A percentile compares a stretch with the other conserved stretches of the same genome.
Conservation (phyloP, 2,888 invertebrate species). For the Leptinotarsa juncta region DNA sequence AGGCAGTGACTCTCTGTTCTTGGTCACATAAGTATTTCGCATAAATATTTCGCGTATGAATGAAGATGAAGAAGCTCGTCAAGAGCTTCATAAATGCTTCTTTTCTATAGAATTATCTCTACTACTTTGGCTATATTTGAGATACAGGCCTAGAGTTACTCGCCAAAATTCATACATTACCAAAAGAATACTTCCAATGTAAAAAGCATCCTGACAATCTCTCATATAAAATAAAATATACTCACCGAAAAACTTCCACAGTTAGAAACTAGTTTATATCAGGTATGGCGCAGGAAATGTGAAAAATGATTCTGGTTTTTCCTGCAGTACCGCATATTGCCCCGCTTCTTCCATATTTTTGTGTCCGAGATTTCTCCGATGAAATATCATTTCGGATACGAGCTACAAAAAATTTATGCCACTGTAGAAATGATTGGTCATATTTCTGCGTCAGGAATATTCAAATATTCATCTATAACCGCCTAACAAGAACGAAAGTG, state of each 20-base stretch:
- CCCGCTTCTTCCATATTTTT: slow-evolving; percentile 29
- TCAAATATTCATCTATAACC: slow-evolving; percentile 11
- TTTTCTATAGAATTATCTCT: too few relatives aligned
- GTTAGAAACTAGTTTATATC: neutral
- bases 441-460: slow-evolving; percentile 23
- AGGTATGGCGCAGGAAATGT: slow-evolving; percentile 18
- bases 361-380: slow-evolving; percentile 25
- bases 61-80: too few relatives aligned
- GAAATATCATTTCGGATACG: slow-evolving; percentile 33
- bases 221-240: too few relatives aligned
- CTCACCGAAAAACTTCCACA: neutral
- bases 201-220: too few relatives aligned
- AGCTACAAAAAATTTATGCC: slow-evolving; percentile 35
- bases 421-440: slow-evolving; percentile 31
- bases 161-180: too few relatives aligned
- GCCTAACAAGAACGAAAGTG: neutral
- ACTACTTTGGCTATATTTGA: too few relatives aligned
- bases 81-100: too few relatives aligned
- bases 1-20: too few relatives aligned
- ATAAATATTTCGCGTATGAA: too few relatives aligned
- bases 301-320: slow-evolving; percentile 35
- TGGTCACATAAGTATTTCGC: too few relatives aligned
- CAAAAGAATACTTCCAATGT: too few relatives aligned
- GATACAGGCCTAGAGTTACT: too few relatives aligned
- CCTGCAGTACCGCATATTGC: slow-evolving; percentile 26